phyloP scores from a whole-genome alignment of 2,888 invertebrate species.

The Fabriciana adippe region DNA sequence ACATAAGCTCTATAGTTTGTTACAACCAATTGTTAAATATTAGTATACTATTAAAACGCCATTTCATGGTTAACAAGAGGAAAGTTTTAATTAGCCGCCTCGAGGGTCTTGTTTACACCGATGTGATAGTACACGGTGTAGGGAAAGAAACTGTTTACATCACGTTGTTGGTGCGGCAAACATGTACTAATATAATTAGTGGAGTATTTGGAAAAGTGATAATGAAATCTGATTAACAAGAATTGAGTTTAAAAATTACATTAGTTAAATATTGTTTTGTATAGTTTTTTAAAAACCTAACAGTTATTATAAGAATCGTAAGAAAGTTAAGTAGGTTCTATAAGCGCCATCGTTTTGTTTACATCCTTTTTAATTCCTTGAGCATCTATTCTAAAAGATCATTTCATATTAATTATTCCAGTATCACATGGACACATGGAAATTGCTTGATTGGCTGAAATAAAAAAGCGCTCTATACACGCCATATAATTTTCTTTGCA shows the following conservation, averaged over 20 bases:
- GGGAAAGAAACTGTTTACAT: conserved; percentile 36
- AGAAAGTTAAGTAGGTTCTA: too few relatives aligned
- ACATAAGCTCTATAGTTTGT: not conserved
- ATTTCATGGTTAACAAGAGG: conserved; percentile 26
- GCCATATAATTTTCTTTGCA: too few relatives aligned
- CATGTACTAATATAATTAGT: conserved; percentile 32
- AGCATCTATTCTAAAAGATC: too few relatives aligned
- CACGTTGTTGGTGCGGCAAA: conserved; percentile 22
- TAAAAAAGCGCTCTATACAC: too few relatives aligned
- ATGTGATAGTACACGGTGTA: conserved; percentile 27
- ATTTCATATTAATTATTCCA: too few relatives aligned
- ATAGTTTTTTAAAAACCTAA: too few relatives aligned
- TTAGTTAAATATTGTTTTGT: too few relatives aligned
- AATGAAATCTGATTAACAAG: not conserved
- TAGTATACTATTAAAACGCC: conserved; percentile 14
- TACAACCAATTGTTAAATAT: not conserved
- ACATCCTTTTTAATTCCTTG: too few relatives aligned
- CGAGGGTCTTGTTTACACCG: conserved; percentile 39
- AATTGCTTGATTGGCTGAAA: too few relatives aligned
- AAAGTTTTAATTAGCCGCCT: conserved; percentile 44
- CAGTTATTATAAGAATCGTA: too few relatives aligned
- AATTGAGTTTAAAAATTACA: not conserved
- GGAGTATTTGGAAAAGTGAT: conserved; percentile 18
- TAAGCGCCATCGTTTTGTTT: too few relatives aligned
- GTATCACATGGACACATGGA: too few relatives aligned